Conservation (phyloP, 2,888 invertebrate genomes). For the Oegoconia quadripuncta region DNA sequence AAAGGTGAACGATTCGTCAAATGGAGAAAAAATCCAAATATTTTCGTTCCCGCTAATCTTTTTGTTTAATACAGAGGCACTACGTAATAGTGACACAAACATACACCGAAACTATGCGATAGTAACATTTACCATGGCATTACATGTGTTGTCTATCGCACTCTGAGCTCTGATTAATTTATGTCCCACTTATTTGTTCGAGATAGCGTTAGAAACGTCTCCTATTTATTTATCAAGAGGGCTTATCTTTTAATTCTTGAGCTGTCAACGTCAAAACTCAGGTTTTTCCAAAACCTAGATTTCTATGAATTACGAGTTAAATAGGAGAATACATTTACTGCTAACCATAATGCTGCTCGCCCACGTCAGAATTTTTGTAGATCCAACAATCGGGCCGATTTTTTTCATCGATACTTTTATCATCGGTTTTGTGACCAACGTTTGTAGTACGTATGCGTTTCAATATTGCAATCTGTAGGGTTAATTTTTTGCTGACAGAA, state of each 20-base stretch:
- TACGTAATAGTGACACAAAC: slow-evolving; percentile 53
- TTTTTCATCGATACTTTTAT: too few species aligned
- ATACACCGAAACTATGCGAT: slow-evolving; percentile 51
- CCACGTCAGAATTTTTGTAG: too few species aligned
- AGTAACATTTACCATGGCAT: slow-evolving; percentile 67
- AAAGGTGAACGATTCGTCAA: slow-evolving; percentile 3
- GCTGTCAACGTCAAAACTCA: slow-evolving; percentile 55
- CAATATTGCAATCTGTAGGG: too few species aligned
- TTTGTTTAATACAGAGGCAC: slow-evolving; percentile 51
- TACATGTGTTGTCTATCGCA: slow-evolving; percentile 65
- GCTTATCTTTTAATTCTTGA: slow-evolving; percentile 78
- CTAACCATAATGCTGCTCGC: too few species aligned
- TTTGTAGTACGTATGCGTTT: too few species aligned
- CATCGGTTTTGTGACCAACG: too few species aligned
- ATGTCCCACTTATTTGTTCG: slow-evolving; percentile 63
- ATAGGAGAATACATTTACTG: too few species aligned
- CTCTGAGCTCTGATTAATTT: slow-evolving; percentile 67
- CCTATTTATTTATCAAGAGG: slow-evolving; percentile 63
- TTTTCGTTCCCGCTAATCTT: slow-evolving; percentile 19
- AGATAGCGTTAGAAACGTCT: slow-evolving; percentile 67
- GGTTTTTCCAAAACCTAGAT: slow-evolving; percentile 39
- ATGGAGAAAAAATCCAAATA: slow-evolving; percentile 14
- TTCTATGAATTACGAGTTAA: background rate
- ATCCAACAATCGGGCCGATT: too few species aligned
- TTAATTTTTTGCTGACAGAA: too few species aligned